Percentiles rank a stretch among this genome's conserved stretches.
Conservation (phyloP, 2,797 vertebrate species). For the Delichon dasypus region DNA sequence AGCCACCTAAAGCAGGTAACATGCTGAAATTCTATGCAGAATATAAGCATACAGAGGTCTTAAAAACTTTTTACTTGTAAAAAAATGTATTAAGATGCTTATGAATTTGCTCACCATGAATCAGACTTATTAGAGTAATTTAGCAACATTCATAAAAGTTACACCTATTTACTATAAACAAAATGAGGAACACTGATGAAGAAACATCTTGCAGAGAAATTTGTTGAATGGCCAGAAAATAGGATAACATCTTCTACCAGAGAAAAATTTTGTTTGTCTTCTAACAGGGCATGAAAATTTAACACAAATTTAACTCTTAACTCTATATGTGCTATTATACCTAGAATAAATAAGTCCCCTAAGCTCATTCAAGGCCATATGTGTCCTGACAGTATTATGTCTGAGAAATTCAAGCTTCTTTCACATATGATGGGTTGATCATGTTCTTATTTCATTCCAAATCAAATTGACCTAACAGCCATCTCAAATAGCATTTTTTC, state of each 20-base stretch:
- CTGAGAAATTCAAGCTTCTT: not conserved
- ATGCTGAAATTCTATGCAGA: not conserved
- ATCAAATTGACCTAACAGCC: not conserved
- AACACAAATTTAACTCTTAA: not conserved
- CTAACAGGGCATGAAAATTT: not conserved
- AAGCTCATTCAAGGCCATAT: not conserved
- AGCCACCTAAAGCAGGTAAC: not conserved
- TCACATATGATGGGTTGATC: not conserved
- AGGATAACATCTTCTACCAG: not conserved
- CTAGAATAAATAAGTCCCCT: not conserved
- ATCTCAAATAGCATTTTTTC: not conserved
- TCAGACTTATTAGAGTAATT: not conserved
- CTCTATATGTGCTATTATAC: not conserved
- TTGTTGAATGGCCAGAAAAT: not conserved
- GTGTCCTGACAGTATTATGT: not conserved
- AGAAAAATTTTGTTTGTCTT: not conserved
- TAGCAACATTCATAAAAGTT: not conserved
- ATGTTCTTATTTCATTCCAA: not conserved
- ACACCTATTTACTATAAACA: not conserved
- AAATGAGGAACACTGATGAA: not conserved
- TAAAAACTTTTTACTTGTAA: not conserved
- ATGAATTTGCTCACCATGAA: not conserved
- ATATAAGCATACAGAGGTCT: not conserved
- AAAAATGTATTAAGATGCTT: not conserved
- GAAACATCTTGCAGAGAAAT: not conserved